Evolutionary conservation across 2,888 invertebrate genomes (phyloP), one percentile per base, ranked within the genome.

Genomic region (Erpobdella octoculata): DNA sequence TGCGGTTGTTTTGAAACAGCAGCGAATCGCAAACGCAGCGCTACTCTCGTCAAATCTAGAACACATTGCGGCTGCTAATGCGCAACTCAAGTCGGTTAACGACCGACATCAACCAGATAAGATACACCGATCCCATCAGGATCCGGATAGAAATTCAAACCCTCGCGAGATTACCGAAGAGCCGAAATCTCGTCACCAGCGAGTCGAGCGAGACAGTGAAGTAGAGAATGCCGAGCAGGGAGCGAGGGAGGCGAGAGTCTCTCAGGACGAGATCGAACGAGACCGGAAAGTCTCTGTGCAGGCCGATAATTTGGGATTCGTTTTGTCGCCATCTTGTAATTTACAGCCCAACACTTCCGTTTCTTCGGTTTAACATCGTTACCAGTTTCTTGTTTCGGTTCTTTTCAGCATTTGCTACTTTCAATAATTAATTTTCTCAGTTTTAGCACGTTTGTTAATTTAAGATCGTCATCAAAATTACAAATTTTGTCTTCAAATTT

Each of bases 281-380:
- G 53, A 53, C 53, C 53, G 21, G 18, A 53, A 28, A 53, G 21
- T 53, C 28, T 28, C 28, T 25, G 21, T 25, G 53, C 9, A 53
- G 53, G 53, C 53, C 53, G 53, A 53, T 53, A 53, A 53, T 53
- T 53, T 53, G 28, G 53, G 53, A 53, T 53, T 53, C 28, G 53
- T 53, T 28, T 53, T 53, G 53, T 53, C 53, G 28, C 53, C 53
- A 15, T 53, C 53, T 28, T 53, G 53, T 8, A 53, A 53, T 53
- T 53, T 53, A 53, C 53, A 53, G 18, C 21, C 28, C 21, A 28
- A 21, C 53, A 53, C 53, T 25, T 28, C 53, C 21, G 53, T 53
- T 53, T 53, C n/a, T n/a, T n/a, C n/a, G n/a, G n/a, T n/a, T n/a
- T n/a, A n/a, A n/a, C n/a, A n/a, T n/a, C n/a, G n/a, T n/a, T n/a